Base-by-base conservation (phyloP, 2,113 vertebrate species). In the Pomatostomus ruficeps region DNA sequence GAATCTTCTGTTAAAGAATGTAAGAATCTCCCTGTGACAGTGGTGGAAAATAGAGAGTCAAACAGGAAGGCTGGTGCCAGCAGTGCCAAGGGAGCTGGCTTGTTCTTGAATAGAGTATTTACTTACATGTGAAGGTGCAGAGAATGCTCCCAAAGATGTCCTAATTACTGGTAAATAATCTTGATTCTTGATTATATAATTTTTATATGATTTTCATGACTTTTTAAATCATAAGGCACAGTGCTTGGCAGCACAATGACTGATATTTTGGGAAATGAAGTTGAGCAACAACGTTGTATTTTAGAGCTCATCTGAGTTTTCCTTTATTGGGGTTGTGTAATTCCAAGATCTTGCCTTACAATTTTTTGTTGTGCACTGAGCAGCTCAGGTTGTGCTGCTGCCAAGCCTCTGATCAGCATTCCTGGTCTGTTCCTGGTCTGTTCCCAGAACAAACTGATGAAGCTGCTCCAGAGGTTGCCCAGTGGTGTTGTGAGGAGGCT, bases 381-480 rank as follows among this genome's bases (percentile, higher is more conserved):
- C 28, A 63, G 46, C 59, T 88, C 11, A 12, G 51, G 6, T 42
- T 45, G 79, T 96, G 33, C 62, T 72, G 11, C 38, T 76, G 48
- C 59, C 22, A 6, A 49, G 59, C 55, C 77, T 35, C 8, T 88
- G 59, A 93, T 7, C 43, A 75, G 33, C 14, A 71, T 75, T 73
- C 85, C 68, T 95, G 95, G 15, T 95, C 1, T 96, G 16, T 75
- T 73, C 85, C 68, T 95, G 95, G 15, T 95, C 1, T 96, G 16
- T 97, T 79, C 36, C 46, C 97, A 99, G 99, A 98, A 99, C 98
- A 99, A 99, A 87, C 98, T 99, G 96, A 99, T 99, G 99, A 99
- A 99, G 96, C 98, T 99, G n/a, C 98, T 99, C 36, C 99, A 99
- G 46, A 98, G 99, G 55, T 95, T 99, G 84, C 99, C 99, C 51